A percentile compares a stretch with the other conserved stretches of the same genome.
These are phyloP conservation scores for Petromus typicus DNA, from an alignment of 2,113 vertebrate genomes.

Conservation along the genomic window DNA sequence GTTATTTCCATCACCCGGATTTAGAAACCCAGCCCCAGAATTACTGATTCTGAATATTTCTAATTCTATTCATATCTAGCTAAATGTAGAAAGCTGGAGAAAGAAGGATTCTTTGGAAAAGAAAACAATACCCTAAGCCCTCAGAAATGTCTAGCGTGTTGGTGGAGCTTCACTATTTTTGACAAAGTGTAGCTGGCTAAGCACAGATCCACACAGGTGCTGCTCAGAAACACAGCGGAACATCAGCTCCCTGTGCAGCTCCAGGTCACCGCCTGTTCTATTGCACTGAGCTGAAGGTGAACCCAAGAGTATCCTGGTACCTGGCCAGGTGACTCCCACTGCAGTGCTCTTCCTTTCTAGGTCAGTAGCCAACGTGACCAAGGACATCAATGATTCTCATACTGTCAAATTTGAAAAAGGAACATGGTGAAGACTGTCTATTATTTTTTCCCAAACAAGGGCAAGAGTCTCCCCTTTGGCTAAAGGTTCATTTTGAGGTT, in stretches of 20 bases:
- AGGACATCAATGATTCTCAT: neutral
- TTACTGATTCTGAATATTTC: conserved; percentile 51
- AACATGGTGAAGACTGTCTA: neutral
- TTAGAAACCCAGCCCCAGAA: conserved; percentile 47
- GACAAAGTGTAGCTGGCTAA: conserved; percentile 68
- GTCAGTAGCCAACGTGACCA: conserved; percentile 15
- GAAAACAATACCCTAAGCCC: conserved; percentile 53
- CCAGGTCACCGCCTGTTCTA: conserved; percentile 39
- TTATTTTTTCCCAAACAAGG: neutral
- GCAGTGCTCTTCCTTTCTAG: neutral
- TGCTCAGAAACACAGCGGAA: conserved; percentile 62
- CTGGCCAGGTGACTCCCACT: neutral
- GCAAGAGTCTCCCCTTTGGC: neutral
- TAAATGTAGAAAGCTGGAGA: conserved; percentile 48
- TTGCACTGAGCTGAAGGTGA: conserved; percentile 41
- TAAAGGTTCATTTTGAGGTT: conserved; percentile 48
- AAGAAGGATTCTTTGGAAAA: conserved; percentile 53
- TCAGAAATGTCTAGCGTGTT: conserved; percentile 48
- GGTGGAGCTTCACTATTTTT: conserved; percentile 62
- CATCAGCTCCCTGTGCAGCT: conserved; percentile 29
- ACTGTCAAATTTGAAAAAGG: neutral
- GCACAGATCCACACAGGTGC: conserved; percentile 76
- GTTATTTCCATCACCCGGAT: conserved; percentile 55
- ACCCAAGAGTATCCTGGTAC: neutral
- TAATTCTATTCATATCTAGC: conserved; percentile 66